Percentiles rank a stretch among this genome's conserved stretches.
These are phyloP conservation scores for Atta cephalotes DNA, from an alignment of 1,140 invertebrate species.

Conservation along the genomic window DNA sequence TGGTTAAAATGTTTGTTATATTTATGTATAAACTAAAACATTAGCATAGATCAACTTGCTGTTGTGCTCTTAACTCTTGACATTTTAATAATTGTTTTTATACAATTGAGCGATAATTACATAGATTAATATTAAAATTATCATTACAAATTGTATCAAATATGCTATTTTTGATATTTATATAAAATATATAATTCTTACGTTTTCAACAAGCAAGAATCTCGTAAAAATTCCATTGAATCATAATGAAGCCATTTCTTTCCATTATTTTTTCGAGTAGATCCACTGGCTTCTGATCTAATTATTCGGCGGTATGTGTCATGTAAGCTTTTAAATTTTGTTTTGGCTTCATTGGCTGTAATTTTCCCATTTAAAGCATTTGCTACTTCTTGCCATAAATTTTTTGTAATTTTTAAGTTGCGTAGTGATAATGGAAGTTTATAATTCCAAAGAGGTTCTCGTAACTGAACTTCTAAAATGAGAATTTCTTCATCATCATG, in stretches of 20 bases:
- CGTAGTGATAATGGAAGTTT: not conserved
- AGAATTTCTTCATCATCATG: not conserved
- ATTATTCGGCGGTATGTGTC: not conserved
- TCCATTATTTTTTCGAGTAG: not conserved
- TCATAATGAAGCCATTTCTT: not conserved
- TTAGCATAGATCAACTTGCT: too few relatives aligned
- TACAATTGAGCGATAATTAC: too few relatives aligned
- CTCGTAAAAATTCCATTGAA: not conserved
- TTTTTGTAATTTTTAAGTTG: not conserved
- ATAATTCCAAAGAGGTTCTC: not conserved
- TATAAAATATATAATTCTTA: not conserved
- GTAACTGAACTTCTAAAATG: not conserved
- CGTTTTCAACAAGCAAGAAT: not conserved
- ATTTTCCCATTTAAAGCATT: not conserved
- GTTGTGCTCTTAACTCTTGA: too few relatives aligned
- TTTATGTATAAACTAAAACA: too few relatives aligned
- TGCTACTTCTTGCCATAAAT: not conserved
- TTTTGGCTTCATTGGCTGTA: not conserved
- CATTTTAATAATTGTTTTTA: too few relatives aligned
- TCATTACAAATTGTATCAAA: too few relatives aligned
- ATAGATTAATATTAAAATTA: too few relatives aligned
- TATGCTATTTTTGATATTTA: too few relatives aligned
- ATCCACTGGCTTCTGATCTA: not conserved
- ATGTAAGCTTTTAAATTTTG: conserved; percentile 10
- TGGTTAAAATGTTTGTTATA: too few relatives aligned